Base-by-base conservation (phyloP, 2,113 vertebrate species). In the Plecotus auritus region DNA sequence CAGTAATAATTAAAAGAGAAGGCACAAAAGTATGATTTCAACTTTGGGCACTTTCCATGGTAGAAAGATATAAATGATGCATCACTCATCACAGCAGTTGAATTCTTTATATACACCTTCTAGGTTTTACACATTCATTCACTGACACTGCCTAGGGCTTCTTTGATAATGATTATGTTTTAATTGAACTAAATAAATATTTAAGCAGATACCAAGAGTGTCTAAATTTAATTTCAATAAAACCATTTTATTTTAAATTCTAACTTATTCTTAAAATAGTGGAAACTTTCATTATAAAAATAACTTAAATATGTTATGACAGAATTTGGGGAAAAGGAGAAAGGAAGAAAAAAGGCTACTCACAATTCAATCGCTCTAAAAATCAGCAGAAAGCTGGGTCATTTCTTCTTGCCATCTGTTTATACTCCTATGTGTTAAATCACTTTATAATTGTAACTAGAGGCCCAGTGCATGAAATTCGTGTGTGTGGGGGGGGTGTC, bases 121-220 rank as follows among this genome's bases (percentile, higher is more conserved):
- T 12, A 13, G 16, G 40, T 49, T 76, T 80, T 30, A 23, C 30
- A 64, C 1, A 1, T 22, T 59, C 8, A 4, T 37, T 37, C 61
- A n/a, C 23, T 47, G 66, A 86, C 13, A 81, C 14, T 13, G 7
- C n/a, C 32, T 72, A 47, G 42, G 37, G 30, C 8, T 86, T 88
- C 78, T 93, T 72, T 76, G 61, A 70, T 56, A 87, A 93, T 18
- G 47, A 40, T 49, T 85, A 49, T 2, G 17, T 74, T 80, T 91
- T 80, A 92, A 92, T 51, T 49, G 70, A 97, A 90, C 20, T 22
- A 86, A 97, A 89, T 88, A 88, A 93, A 86, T 73, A 81, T 78
- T 92, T 82, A 84, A 67, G 59, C 54, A 90, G 76, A 77, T 37
- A 54, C 59, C 3, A 69, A 88, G 59, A 84, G 72, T 45, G 80